Base-by-base conservation (phyloP, 2,888 invertebrate species). In the Bruchidius siliquastri region DNA sequence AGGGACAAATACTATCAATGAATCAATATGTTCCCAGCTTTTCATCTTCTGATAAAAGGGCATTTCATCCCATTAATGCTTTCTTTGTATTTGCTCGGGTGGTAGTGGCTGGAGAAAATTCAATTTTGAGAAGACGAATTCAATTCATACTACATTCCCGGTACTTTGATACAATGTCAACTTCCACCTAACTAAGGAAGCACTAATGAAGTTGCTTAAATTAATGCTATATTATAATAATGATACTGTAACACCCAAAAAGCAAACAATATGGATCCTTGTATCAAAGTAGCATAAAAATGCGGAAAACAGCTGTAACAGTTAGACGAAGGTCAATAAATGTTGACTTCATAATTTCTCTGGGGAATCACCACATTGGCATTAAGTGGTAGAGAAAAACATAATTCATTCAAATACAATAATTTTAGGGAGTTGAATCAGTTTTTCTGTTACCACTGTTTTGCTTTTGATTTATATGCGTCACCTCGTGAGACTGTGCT, bases 401-500 rank as follows among this genome's bases (percentile, higher is more conserved):
- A 49, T 49, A 49, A 13, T 49, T 49, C 49, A 8, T 1, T 49
- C 18, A 49, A 26, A 8, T 26, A 26, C 10, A 49, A 13, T 13
- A 13, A 13, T 13, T 13, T 49, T 1, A 4, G 18, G 3, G 10
- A 1, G 18, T 13, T 49, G 49, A 49, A 49, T 13, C 13, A 49
- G 8, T 8, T 49, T 49, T 49, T 49, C 49, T 49, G 49, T 13
- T 49, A 49, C 18, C 49, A 49, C 1, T 13, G 18, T 49, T 49
- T 49, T 49, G 8, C 13, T 18, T 49, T 49, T 1, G 13, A 8
- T 49, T 49, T 49, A 13, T 49, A 49, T 13, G 6, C 1, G 13
- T 67, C 67, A 70, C 21, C 30, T 22, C n/a, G n/a, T n/a, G n/a
- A n/a, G 74, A 74, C 74, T 74, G 74, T 74, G 74, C 72, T 74